Evolutionary conservation across 2,888 invertebrate genomes (phyloP).

Genomic region (Cyrtodaria siliqua): DNA sequence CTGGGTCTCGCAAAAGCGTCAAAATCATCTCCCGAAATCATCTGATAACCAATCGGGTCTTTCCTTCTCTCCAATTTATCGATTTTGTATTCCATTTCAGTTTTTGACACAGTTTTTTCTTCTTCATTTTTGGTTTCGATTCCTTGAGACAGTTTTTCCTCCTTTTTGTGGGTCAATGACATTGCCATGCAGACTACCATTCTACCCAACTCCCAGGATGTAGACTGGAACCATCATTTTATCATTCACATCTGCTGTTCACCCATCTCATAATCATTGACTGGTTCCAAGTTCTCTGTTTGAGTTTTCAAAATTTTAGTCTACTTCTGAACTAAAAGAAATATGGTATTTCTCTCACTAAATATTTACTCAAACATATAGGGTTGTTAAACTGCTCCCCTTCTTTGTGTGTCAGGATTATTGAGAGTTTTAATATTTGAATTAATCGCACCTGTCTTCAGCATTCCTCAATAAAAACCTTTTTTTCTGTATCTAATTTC

Average conservation of each 20-base stretch:
- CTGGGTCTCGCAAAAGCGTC: conserved; percentile 47
- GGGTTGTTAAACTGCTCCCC: conserved; percentile 18
- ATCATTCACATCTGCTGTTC: too few species aligned
- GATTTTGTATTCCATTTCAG: too few species aligned
- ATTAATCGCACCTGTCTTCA: not conserved
- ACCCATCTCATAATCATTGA: too few species aligned
- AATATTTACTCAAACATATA: conserved; percentile 47
- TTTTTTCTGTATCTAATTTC: too few species aligned
- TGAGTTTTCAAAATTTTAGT: not conserved
- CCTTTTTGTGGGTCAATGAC: not conserved
- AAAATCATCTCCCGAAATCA: not conserved
- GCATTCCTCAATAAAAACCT: too few species aligned
- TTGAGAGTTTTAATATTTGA: not conserved
- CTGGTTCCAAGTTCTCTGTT: too few species aligned
- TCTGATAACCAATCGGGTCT: not conserved
- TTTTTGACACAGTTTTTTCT: too few species aligned
- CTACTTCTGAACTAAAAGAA: conserved; percentile 7
- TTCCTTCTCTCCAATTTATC: too few species aligned
- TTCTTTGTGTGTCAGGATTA: not conserved
- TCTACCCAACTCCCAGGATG: too few species aligned
- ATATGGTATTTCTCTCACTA: conserved; percentile 11
- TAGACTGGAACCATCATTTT: too few species aligned
- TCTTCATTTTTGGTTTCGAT: too few species aligned
- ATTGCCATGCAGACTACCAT: too few species aligned
- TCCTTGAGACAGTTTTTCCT: not conserved